Base-by-base conservation (phyloP, 2,888 invertebrate species). In the Temnothorax rugatulus region DNA sequence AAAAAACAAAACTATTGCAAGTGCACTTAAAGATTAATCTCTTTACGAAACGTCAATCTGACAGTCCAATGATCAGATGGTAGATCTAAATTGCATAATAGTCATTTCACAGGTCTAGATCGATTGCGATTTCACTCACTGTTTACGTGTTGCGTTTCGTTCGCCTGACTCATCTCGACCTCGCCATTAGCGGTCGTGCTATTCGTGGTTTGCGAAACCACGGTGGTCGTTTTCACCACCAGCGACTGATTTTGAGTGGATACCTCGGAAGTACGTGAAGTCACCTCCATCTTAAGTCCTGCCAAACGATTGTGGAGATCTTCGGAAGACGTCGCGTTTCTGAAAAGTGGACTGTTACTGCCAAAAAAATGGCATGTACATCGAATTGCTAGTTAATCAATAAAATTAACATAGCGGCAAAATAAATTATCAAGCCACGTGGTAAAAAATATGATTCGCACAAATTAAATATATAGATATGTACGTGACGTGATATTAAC, bases 321-420 rank as follows among this genome's bases (percentile, higher is more conserved):
- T 88, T 95, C 95, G 57, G 94, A 94, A 64, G 94, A 95, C 57
- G 94, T 93, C 9, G 94, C 93, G 68, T 94, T 95, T 93, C 94
- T 94, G 91, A 95, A 95, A 90, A 95, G 93, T 73, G 95, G 95
- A 93, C 94, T 95, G 92, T 95, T 95, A 93, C 95, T 95, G 93
- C 89, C 92, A 91, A 86, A 82, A 74, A 59, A 74, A 87, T 90
- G 92, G 92, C 89, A 63, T 91, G 90, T 91, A 91, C 85, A 84
- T 61, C 71, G 77, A 85, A 57, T 81, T 81, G 88, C 76, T 68
- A 47, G 83, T 54, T 54, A 54, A 54, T 54, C 9, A 21, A 54
- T 21, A 9, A 54, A 54, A 81, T 84, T 82, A 47, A 82, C 84
- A 38, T 68, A 54, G 83, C 76, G 52, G 83, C 86, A 75, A 90